Percentiles rank a stretch among this genome's conserved stretches.
Conservation (phyloP, 2,888 invertebrate species). For the Drosophila ochracea region DNA sequence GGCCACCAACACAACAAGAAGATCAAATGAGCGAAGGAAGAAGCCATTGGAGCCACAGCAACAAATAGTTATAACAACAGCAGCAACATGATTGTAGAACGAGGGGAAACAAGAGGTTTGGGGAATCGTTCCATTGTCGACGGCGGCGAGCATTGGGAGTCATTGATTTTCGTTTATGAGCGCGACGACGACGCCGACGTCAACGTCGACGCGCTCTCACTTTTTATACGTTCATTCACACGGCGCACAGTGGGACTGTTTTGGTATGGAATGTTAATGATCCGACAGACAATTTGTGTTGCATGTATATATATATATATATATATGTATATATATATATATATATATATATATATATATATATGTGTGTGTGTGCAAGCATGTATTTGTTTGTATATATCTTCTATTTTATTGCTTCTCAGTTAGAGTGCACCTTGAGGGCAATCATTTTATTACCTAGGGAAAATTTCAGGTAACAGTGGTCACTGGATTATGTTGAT, state of each 20-base stretch:
- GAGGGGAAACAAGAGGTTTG: not conserved
- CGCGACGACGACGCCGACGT: constrained; percentile 55
- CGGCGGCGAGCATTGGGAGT: constrained; percentile 68
- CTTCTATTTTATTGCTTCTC: not conserved
- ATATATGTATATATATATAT: not conserved
- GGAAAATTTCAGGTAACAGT: not conserved
- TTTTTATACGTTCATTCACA: constrained; percentile 80
- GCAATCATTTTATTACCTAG: not conserved
- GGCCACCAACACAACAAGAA: constrained; percentile 41
- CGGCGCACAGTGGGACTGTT: constrained; percentile 62
- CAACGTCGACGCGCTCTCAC: constrained; percentile 68
- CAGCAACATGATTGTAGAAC: not conserved
- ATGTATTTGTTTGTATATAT: not conserved
- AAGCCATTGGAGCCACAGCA: constrained; percentile 40
- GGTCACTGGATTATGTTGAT: not conserved
- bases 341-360: not conserved
- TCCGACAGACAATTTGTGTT: constrained; percentile 17
- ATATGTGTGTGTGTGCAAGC: not conserved
- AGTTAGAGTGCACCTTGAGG: not conserved
- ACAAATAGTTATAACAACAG: constrained; percentile 37
- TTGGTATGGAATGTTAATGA: constrained; percentile 35
- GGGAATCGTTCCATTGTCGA: constrained; percentile 36
- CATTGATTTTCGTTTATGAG: constrained; percentile 80
- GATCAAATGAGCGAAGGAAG: constrained; percentile 43
- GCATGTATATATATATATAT: no score